phyloP scores from a whole-genome alignment of 2,797 vertebrate species.

The Carcharodon carcharias region DNA sequence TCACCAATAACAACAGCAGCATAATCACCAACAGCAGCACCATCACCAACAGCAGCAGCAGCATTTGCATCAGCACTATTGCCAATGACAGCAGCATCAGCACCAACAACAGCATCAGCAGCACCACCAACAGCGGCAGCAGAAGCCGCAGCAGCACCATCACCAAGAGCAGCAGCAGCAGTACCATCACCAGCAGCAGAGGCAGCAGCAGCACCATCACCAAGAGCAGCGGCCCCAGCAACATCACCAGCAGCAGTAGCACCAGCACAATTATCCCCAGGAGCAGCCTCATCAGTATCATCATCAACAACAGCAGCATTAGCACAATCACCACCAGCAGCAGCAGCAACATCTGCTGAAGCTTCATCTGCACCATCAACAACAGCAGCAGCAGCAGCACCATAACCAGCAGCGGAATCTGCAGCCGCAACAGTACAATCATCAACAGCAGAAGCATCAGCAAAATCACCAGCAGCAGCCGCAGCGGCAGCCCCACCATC shows the following conservation, averaged over 20 bases:
- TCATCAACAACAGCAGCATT: fast-evolving
- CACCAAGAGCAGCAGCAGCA: fast-evolving
- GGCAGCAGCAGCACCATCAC: fast-evolving
- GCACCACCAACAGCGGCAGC: fast-evolving
- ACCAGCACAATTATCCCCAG: no score
- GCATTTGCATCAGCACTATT: not conserved
- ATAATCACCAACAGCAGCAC: fast-evolving
- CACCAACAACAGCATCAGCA: no score
- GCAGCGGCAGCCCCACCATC: no score
- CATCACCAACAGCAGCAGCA: fast-evolving
- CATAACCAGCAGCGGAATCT: fast-evolving
- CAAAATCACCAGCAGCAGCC: no score
- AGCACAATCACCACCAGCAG: fast-evolving
- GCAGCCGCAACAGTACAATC: fast-evolving
- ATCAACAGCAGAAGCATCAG: fast-evolving
- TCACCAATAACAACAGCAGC: not conserved
- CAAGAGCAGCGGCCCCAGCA: fast-evolving
- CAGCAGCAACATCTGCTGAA: not conserved
- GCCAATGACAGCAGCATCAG: no score
- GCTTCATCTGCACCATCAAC: not conserved
- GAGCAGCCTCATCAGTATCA: no score
- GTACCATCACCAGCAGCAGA: fast-evolving
- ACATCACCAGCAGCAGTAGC: no score
- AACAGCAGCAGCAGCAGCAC: fast-evolving
- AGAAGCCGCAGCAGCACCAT: no score